Percentiles rank a stretch among this genome's conserved stretches.
Conservation (phyloP, 2,797 vertebrate species). For the Bothrops alternatus region DNA sequence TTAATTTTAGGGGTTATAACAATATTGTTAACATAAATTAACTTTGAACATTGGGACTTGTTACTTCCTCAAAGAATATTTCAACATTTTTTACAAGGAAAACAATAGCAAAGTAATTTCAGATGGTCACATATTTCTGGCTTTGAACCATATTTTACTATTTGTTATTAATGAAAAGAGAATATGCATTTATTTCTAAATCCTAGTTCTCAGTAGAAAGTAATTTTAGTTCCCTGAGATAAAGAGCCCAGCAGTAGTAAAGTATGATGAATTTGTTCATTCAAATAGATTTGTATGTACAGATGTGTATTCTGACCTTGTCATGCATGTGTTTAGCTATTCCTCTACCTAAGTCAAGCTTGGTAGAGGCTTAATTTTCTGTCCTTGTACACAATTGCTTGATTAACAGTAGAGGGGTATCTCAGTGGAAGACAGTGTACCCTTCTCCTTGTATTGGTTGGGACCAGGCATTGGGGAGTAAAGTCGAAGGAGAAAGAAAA, state of each 20-base stretch:
- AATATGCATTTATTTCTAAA: slow-evolving; percentile 66
- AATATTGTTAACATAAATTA: slow-evolving; percentile 57
- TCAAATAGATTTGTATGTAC: slow-evolving; percentile 70
- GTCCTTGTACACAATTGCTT: slow-evolving; percentile 87
- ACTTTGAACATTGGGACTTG: slow-evolving; percentile 52
- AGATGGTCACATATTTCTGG: background rate
- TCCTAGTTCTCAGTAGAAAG: slow-evolving; percentile 67
- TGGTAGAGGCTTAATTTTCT: slow-evolving; percentile 89
- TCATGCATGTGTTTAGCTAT: slow-evolving; percentile 77
- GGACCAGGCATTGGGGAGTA: slow-evolving; percentile 83
- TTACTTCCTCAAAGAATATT: slow-evolving; percentile 42
- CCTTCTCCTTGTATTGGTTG: slow-evolving; percentile 85
- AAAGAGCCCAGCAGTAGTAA: slow-evolving; percentile 73
- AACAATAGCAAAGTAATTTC: background rate
- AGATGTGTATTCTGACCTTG: slow-evolving; percentile 76
- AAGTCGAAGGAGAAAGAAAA: slow-evolving; percentile 80
- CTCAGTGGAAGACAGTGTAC: slow-evolving; percentile 86
- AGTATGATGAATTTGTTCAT: slow-evolving; percentile 79
- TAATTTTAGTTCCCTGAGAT: slow-evolving; percentile 75
- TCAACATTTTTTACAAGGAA: slow-evolving; percentile 20
- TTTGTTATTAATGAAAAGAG: slow-evolving; percentile 27
- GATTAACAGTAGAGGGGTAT: slow-evolving; percentile 94
- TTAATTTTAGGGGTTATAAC: slow-evolving; percentile 13
- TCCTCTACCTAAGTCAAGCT: slow-evolving; percentile 80
- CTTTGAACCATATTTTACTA: slow-evolving; percentile 21